Percentiles rank a stretch among this genome's conserved stretches.
phyloP scores from a whole-genome alignment of 2,888 invertebrate species.

The Onthophagus sagittarius region DNA sequence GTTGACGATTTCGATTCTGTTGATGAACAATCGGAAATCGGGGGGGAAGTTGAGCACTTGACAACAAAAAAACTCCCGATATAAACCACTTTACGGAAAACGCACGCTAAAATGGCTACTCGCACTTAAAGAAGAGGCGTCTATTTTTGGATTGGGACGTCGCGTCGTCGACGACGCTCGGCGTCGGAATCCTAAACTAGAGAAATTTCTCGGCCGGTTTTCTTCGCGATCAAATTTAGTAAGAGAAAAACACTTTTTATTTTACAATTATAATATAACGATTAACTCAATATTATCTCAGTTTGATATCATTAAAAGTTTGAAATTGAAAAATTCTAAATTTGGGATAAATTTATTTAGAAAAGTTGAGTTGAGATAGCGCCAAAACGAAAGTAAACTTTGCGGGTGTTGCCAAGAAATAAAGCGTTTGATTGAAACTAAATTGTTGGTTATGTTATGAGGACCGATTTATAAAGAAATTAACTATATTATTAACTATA shows the following conservation, averaged over 20 bases:
- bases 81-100: not conserved
- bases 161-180: not conserved
- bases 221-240: no score
- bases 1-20: not conserved
- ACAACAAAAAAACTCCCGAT: not conserved
- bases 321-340: no score
- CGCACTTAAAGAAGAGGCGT: not conserved
- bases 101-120: not conserved
- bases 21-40: not conserved
- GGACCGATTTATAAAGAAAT: no score
- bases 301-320: no score
- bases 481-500: no score
- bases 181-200: not conserved
- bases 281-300: no score
- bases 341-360: not conserved
- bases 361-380: not conserved
- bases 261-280: no score
- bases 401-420: no score
- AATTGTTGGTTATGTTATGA: no score
- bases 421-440: no score
- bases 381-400: not conserved
- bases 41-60: not conserved
- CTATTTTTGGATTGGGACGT: not conserved
- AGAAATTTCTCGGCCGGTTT: no score
- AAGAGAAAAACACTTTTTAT: no score